phyloP scores from a whole-genome alignment of 2,797 vertebrate species.

The Labroides dimidiatus region DNA sequence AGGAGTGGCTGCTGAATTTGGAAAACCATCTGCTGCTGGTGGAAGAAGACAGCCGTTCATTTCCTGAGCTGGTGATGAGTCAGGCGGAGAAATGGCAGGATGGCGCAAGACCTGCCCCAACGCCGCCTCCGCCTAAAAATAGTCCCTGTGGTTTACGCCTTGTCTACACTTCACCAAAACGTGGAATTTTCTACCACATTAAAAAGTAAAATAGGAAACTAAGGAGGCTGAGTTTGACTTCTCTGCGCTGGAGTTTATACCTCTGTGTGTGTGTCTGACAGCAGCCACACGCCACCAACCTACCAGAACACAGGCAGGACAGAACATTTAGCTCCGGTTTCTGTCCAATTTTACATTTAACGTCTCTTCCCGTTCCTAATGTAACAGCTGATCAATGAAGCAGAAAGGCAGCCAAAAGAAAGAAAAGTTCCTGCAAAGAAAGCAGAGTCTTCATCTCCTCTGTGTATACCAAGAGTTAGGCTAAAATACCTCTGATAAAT shows the following conservation, averaged over 20 bases:
- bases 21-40: conserved; percentile 54
- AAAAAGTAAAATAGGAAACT: conserved; percentile 38
- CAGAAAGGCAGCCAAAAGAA: conserved; percentile 1
- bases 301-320: conserved; percentile 22
- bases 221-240: conserved; percentile 20
- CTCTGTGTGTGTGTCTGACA: conserved; percentile 28
- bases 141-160: conserved; percentile 53
- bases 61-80: conserved; percentile 62
- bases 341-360: too few relatives aligned
- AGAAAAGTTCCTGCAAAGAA: too few relatives aligned
- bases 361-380: too few relatives aligned
- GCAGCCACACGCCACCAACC: conserved; percentile 5
- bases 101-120: conserved; percentile 42
- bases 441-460: not conserved
- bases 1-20: conserved; percentile 48
- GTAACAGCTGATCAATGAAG: too few relatives aligned
- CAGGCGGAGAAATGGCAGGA: conserved; percentile 59
- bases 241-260: conserved; percentile 26
- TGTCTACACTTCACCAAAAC: conserved; percentile 64
- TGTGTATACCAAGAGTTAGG: not conserved
- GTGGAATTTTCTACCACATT: conserved; percentile 52
- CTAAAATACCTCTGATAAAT: not conserved
- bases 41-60: conserved; percentile 40
- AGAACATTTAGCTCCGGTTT: conserved; percentile 16
- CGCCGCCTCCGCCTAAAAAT: conserved; percentile 56